These are phyloP conservation scores for Desoria tigrina DNA, from an alignment of 2,888 invertebrate species.

Conservation along the genomic window DNA sequence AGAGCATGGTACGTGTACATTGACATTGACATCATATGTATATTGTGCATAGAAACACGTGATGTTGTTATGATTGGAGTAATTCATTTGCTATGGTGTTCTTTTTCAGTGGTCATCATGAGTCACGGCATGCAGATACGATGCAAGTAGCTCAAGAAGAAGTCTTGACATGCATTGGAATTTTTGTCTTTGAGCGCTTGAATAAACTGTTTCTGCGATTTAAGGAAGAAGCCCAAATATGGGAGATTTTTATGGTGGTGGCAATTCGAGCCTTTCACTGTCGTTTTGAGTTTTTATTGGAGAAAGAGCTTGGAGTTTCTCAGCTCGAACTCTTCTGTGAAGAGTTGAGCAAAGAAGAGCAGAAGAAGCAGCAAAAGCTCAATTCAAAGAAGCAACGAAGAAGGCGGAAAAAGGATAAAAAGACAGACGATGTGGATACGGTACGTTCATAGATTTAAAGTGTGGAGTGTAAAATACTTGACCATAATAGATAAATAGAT, in stretches of 20 bases:
- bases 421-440: conserved; percentile 34
- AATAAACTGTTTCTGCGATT: conserved; percentile 83
- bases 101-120: conserved; percentile 60
- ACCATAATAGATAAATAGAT: too few relatives aligned
- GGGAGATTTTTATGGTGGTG: conserved; percentile 85
- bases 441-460: too few relatives aligned
- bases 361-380: conserved; percentile 77
- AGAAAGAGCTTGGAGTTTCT: conserved; percentile 82
- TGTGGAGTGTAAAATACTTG: too few relatives aligned
- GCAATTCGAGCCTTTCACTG: conserved; percentile 83
- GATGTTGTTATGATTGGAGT: not conserved
- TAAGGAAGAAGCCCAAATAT: conserved; percentile 89
- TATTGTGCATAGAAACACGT: not conserved
- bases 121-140: conserved; percentile 94
- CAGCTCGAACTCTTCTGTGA: conserved; percentile 85
- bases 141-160: conserved; percentile 95
- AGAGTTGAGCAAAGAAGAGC: conserved; percentile 83
- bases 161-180: conserved; percentile 89
- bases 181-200: conserved; percentile 87
- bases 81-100: conserved; percentile 17
- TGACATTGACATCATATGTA: not conserved
- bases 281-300: conserved; percentile 85
- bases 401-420: conserved; percentile 66
- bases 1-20: conserved; percentile 60
- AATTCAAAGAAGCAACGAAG: conserved; percentile 82